These are phyloP conservation scores for Drosophila dunni DNA, from an alignment of 1,140 invertebrate species.

Conservation along the genomic window DNA sequence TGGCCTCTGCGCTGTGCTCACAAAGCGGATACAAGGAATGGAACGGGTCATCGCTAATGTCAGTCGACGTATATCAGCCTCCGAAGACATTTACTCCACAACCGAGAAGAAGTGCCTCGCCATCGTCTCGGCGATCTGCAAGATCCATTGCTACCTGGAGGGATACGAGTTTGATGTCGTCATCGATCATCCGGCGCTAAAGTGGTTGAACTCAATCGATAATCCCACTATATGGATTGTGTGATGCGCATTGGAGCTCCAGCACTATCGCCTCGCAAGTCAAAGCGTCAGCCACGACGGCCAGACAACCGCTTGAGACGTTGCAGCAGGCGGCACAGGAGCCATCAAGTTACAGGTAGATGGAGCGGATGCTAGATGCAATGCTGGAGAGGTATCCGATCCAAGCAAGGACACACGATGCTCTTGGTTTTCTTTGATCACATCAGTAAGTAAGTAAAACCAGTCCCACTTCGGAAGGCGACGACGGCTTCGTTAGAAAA, in stretches of 20 bases:
- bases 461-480: constrained; percentile 8
- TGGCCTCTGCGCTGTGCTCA: not conserved
- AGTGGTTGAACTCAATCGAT: constrained; percentile 4
- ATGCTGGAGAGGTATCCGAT: not conserved
- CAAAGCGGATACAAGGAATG: not conserved
- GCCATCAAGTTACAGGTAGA: too few relatives aligned
- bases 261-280: too few relatives aligned
- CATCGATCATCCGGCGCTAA: constrained; percentile 3
- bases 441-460: constrained; percentile 4
- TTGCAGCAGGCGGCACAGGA: not conserved
- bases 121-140: not conserved
- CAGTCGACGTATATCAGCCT: not conserved
- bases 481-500: not conserved
- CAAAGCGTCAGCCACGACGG: not conserved
- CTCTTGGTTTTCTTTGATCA: constrained; percentile 55
- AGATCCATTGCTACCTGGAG: not conserved
- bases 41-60: not conserved
- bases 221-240: constrained; percentile 2
- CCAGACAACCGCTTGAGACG: not conserved
- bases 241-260: not conserved
- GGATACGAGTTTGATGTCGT: not conserved
- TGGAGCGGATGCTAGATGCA: too few relatives aligned
- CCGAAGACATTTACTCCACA: not conserved
- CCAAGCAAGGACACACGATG: constrained; percentile 48
- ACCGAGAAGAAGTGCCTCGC: constrained; percentile 1